Evolutionary conservation across 30 jellyfish, hydroid and myxozoan species (phyloP).

Genomic region (Aurelia sp.): DNA sequence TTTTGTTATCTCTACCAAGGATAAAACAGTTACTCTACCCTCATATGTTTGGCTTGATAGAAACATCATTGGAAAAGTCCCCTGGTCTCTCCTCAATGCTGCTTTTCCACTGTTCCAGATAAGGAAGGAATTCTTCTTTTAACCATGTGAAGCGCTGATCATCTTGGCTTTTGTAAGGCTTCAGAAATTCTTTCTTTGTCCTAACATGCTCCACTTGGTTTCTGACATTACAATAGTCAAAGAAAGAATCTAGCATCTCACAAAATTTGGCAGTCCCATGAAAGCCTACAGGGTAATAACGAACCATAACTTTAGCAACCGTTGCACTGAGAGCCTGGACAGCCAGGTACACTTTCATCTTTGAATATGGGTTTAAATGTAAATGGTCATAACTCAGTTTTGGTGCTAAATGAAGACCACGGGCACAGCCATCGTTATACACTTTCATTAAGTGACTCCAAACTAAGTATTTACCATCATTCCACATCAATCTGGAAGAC

Average conservation of each 20-base stretch:
- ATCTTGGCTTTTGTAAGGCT: conserved; percentile 12
- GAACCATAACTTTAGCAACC: conserved; percentile 27
- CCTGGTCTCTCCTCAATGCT: conserved; percentile 36
- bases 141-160: conserved; percentile 60
- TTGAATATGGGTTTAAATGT: too few relatives aligned
- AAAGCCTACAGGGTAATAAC: not conserved
- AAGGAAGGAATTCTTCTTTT: conserved; percentile 9
- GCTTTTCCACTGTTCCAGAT: conserved; percentile 12
- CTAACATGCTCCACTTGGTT: not conserved
- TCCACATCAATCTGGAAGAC: conserved; percentile 36
- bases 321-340: too few relatives aligned
- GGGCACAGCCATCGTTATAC: conserved; percentile 19
- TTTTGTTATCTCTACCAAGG: conserved; percentile 49
- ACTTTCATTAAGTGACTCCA: conserved; percentile 49
- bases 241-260: conserved; percentile 23
- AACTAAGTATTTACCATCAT: conserved; percentile 40
- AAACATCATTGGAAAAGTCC: conserved; percentile 23
- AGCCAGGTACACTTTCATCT: too few relatives aligned
- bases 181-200: conserved; percentile 17
- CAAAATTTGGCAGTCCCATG: conserved; percentile 47
- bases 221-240: conserved; percentile 40
- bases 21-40: not conserved
- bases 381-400: conserved; percentile 50
- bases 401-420: conserved; percentile 41
- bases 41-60: conserved; percentile 56